Conservation (phyloP, 2,113 vertebrate genomes). For the Athene noctua region DNA sequence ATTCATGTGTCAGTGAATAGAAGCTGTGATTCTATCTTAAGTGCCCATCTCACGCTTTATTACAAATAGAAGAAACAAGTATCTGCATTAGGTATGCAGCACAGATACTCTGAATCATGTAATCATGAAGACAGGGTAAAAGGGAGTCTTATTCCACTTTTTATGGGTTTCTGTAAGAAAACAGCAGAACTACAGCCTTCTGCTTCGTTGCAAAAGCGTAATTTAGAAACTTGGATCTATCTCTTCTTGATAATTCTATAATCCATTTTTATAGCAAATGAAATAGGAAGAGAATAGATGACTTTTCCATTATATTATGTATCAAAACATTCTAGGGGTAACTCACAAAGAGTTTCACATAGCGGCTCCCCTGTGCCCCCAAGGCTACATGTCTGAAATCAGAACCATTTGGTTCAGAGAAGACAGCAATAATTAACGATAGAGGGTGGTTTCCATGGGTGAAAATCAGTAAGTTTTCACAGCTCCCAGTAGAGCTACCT, state of each 20-base stretch:
- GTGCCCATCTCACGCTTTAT: not conserved
- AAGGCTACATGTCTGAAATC: not conserved
- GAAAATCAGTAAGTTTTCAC: not conserved
- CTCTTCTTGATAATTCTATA: not conserved
- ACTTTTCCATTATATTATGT: not conserved
- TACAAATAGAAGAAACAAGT: not conserved
- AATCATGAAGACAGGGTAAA: not conserved
- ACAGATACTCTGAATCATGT: not conserved
- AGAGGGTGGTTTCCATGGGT: not conserved
- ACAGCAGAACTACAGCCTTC: not conserved
- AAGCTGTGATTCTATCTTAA: not conserved
- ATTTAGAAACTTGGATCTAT: not conserved
- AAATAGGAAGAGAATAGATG: not conserved
- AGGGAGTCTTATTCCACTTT: not conserved
- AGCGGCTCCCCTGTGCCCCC: rapidly evolving
- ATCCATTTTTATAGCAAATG: not conserved
- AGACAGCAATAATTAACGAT: not conserved
- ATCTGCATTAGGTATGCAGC: not conserved
- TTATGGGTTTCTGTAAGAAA: not conserved
- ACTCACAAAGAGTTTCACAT: not conserved
- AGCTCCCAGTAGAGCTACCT: not conserved
- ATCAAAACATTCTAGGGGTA: not conserved
- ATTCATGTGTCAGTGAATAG: not conserved
- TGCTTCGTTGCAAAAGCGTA: not conserved
- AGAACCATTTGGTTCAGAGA: not conserved